phyloP scores from a whole-genome alignment of 2,888 invertebrate genomes.

The Rhyacophila evoluta region DNA sequence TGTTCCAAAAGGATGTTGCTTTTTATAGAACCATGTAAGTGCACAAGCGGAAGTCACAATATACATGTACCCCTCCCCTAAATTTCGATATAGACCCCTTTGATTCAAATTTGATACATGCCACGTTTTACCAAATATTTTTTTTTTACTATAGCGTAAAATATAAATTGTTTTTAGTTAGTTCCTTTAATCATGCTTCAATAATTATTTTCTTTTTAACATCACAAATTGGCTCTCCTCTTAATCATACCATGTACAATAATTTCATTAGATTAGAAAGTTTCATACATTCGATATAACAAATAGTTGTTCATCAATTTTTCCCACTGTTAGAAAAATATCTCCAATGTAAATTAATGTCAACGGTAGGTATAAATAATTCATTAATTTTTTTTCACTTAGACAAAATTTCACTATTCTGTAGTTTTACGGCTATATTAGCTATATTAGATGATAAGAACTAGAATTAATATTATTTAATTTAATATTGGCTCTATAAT shows the following conservation, averaged over 20 bases:
- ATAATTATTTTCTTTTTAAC: constrained; percentile 14
- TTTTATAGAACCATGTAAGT: constrained; percentile 50
- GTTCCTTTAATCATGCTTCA: constrained; percentile 18
- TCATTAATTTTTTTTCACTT: neutral
- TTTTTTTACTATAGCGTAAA: neutral
- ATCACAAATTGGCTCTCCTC: constrained; percentile 19
- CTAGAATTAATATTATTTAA: no score
- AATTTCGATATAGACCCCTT: neutral
- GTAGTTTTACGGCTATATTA: neutral
- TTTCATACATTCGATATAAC: neutral
- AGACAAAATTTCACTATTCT: neutral
- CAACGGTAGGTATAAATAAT: neutral
- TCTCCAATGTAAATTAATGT: neutral
- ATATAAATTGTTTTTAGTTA: constrained; percentile 7
- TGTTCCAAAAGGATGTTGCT: constrained; percentile 52
- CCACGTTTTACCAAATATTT: neutral
- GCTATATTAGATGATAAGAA: neutral
- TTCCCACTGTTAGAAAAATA: constrained; percentile 4
- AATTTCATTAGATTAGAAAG: neutral
- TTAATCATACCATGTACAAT: neutral
- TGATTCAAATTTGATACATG: neutral
- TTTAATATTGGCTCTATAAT: no score
- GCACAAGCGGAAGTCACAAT: constrained; percentile 37
- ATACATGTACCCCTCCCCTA: constrained; percentile 42
- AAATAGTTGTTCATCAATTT: neutral